Conservation (phyloP, 2,797 vertebrate species). For the Sylvia borin region DNA sequence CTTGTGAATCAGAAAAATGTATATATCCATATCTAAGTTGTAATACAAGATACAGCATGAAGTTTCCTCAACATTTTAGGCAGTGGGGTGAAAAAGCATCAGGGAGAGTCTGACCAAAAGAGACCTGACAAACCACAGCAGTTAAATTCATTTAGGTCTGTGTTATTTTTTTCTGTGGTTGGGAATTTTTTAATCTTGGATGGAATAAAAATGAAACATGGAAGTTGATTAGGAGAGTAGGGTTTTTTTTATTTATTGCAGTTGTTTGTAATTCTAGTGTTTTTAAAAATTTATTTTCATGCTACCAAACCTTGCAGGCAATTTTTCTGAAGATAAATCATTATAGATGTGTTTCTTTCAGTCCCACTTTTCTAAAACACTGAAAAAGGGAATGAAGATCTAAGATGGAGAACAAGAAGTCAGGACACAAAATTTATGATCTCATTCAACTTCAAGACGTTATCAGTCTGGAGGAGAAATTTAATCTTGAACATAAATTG, state of each 20-base stretch:
- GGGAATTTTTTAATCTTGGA: neutral
- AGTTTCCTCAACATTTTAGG: neutral
- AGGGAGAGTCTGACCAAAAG: neutral
- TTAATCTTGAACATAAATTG: conserved; percentile 83
- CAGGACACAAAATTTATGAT: conserved; percentile 75
- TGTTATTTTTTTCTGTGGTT: neutral
- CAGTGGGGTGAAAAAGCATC: neutral
- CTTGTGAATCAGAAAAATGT: neutral
- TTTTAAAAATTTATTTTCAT: neutral
- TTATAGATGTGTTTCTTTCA: neutral
- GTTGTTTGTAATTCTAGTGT: neutral
- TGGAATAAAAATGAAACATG: neutral
- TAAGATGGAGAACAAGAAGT: conserved; percentile 63
- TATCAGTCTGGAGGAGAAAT: conserved; percentile 81
- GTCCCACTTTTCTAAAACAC: neutral
- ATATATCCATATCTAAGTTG: neutral
- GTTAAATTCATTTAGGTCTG: neutral
- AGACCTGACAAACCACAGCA: neutral
- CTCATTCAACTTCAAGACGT: conserved; percentile 75
- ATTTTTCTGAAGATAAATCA: neutral
- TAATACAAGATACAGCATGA: neutral
- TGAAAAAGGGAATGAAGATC: conserved; percentile 39
- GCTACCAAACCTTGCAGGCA: neutral
- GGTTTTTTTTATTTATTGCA: neutral
- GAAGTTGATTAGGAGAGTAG: neutral